phyloP scores from a whole-genome alignment of 2,888 invertebrate genomes.

The Apotomis turbidana region DNA sequence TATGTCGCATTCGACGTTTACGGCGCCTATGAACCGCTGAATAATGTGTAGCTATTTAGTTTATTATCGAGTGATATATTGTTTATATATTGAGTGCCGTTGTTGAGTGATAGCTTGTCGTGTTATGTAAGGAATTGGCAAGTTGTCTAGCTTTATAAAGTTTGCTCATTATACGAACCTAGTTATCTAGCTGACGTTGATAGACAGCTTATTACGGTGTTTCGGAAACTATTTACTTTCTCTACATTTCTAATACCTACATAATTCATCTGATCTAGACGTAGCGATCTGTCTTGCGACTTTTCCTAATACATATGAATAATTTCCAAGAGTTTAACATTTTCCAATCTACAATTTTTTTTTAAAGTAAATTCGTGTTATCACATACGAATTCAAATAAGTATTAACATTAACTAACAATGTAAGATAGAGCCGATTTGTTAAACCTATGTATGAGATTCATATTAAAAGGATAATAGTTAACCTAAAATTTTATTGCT shows the following conservation, averaged over 20 bases:
- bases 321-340: too few relatives aligned
- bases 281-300: not conserved
- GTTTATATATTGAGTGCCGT: not conserved
- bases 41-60: slow-evolving; percentile 47
- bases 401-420: too few relatives aligned
- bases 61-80: slow-evolving; percentile 31
- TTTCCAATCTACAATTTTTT: too few relatives aligned
- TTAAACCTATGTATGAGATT: too few relatives aligned
- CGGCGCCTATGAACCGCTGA: slow-evolving; percentile 46
- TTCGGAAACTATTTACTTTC: not conserved
- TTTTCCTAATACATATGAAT: too few relatives aligned
- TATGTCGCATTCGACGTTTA: slow-evolving; percentile 53
- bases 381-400: too few relatives aligned
- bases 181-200: slow-evolving; percentile 9
- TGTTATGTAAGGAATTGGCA: slow-evolving; percentile 12
- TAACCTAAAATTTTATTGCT: too few relatives aligned
- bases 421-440: too few relatives aligned
- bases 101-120: slow-evolving; percentile 12
- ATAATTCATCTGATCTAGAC: not conserved
- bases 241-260: not conserved
- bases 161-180: not conserved
- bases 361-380: too few relatives aligned
- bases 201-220: not conserved
- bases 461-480: too few relatives aligned
- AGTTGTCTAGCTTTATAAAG: not conserved